Base-by-base conservation (phyloP, 2,888 invertebrate species). In the Thereva nobilitata region DNA sequence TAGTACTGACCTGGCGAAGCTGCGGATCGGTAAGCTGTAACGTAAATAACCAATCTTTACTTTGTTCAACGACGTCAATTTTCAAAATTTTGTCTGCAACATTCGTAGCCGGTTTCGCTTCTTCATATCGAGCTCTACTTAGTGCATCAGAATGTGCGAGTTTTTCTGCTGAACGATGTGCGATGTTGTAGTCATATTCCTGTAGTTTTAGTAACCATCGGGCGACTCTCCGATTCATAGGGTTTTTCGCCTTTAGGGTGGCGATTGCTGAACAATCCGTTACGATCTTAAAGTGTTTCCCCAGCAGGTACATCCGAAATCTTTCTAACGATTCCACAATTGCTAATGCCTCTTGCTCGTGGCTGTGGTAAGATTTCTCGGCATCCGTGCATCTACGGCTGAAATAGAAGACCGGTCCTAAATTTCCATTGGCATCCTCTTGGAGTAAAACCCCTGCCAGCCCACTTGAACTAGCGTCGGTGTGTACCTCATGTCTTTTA, bases 271-370 rank as follows among this genome's bases (percentile, higher is more conserved):
- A 72, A 69, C 77, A 76, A 68, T 80, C 78, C 0, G 78, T 79
- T 3, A 75, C 63, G 6, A 79, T 72, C 0, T 57, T 68, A 50
- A 78, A 75, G 0, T 38, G 23, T 10, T 64, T 70, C 1, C 78
- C 78, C 4, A 75, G 68, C 0, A 80, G 45, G 47, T 79, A 80
- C 0, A 75, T 72, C 44, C 78, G 67, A 68, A 80, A 79, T 57
- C 76, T 71, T 37, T 72, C 67, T 37, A 23, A 23, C 23, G 23
- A 23, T 23, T 23, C 23, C 23, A 23, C 23, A 23, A 23, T 23
- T 23, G 23, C 78, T 64, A 0, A 75, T 0, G 74, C 75, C 68
- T 79, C 81, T 37, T 79, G 64, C 40, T 82, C 80, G 34, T 78
- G 75, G 0, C 75, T 75, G 10, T 76, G 75, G 65, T 77, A 79